Conservation (phyloP, 2,888 invertebrate genomes). For the Sacculina carcini region DNA sequence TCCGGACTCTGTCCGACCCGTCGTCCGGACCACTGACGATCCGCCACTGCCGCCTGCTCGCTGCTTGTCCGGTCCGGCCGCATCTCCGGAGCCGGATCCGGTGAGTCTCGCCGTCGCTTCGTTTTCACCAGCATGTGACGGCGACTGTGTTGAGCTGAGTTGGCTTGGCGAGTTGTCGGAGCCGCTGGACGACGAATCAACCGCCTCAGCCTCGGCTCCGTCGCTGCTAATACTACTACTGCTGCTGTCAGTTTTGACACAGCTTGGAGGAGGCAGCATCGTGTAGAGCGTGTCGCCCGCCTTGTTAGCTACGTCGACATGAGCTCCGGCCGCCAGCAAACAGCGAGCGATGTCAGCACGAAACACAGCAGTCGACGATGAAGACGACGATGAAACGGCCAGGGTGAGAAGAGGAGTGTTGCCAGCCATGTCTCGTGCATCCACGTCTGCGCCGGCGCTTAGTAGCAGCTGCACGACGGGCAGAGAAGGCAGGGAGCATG, state of each 20-base stretch:
- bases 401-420: constrained; percentile 70
- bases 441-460: constrained; percentile 27
- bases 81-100: neutral
- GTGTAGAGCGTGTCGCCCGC: constrained; percentile 46
- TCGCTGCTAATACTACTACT: too few relatives aligned
- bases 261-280: constrained; percentile 19
- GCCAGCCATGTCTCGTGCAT: constrained; percentile 48
- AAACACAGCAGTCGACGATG: too few relatives aligned
- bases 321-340: constrained; percentile 52
- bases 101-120: neutral
- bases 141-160: too few relatives aligned
- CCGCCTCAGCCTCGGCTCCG: too few relatives aligned
- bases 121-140: neutral
- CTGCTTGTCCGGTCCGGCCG: too few relatives aligned
- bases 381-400: constrained; percentile 35
- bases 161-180: too few relatives aligned
- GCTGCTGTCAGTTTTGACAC: too few relatives aligned
- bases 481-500: constrained; percentile 39
- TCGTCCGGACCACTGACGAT: too few relatives aligned
- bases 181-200: too few relatives aligned
- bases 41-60: too few relatives aligned
- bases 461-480: constrained; percentile 40
- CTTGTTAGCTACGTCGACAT: constrained; percentile 53
- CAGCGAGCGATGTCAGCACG: constrained; percentile 40
- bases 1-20: too few relatives aligned